Evolutionary conservation across 2,888 invertebrate species (phyloP), one percentile per base, ranked within the genome.

Genomic region (Drosophila pseudotakahashii): DNA sequence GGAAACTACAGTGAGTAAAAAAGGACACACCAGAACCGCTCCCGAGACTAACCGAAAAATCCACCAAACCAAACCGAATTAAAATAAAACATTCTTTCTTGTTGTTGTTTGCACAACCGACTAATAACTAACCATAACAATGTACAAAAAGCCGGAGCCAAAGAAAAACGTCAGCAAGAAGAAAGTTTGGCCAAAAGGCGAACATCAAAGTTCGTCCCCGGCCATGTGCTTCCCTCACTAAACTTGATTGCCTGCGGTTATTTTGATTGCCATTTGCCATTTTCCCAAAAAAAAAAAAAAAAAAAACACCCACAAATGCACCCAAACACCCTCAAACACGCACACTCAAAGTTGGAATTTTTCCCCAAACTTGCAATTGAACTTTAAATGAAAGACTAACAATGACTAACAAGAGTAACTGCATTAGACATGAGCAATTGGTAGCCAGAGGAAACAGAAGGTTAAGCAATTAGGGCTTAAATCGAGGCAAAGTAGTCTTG

Each of bases 1-100:
- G 48, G 73, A 83, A 75, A 16, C 48, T 48, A 81, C 72, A 68
- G 83, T 83, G 83, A 83, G 83, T 83, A 85, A 52, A 85, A 85
- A 50, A 58, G 73, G 66, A 48, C 45, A 51, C 48, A 48, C 45
- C 53, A 53, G 59, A 59, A 48, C 26, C 47, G 75, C 54, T 57
- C 54, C 74, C 53, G 55, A 63, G 39, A 50, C 47, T 52, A 55
- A 52, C 45, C 39, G 47, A 16, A 51, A 36, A 59, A 13, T 32
- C 14, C 30, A 32, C 54, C 19, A 30, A 58, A 16, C 30, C 30
- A 7, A 30, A 26, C 1, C 6, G 7, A 7, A 7, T 1, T 1
- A 7, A 30, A 30, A 30, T 2, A 37, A 47, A 54, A 45, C 45
- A 61, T 23, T 48, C 71, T 37, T 76, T 78, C 26, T 67, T 76